Evolutionary conservation across 2,797 vertebrate species (phyloP).

Genomic region (Sphaeramia orbicularis): DNA sequence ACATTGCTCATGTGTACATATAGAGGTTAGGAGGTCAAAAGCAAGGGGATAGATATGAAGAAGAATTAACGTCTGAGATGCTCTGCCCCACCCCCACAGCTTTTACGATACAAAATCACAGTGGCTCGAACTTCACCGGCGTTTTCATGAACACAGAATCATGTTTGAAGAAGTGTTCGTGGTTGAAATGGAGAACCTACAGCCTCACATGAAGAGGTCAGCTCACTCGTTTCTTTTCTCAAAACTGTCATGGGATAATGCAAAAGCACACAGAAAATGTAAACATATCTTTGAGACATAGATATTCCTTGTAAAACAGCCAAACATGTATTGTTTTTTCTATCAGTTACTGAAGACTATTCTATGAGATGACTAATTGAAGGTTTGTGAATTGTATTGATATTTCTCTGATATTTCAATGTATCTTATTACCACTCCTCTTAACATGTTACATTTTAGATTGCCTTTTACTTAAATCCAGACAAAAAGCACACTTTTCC

Average conservation of each 20-base stretch:
- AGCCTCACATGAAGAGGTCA: constrained; percentile 60
- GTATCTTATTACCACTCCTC: constrained; percentile 87
- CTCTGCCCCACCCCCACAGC: constrained; percentile 48
- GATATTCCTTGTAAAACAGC: constrained; percentile 85
- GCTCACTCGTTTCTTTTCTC: constrained; percentile 54
- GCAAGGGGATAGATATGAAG: constrained; percentile 59
- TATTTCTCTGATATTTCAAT: constrained; percentile 88
- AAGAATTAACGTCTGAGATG: constrained; percentile 63
- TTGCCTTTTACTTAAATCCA: constrained; percentile 76
- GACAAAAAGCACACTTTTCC: constrained; percentile 76
- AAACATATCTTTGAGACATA: constrained; percentile 77
- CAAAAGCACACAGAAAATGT: constrained; percentile 78
- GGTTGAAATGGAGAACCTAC: constrained; percentile 45
- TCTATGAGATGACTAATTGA: constrained; percentile 84
- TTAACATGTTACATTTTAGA: constrained; percentile 79
- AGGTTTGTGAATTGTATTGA: constrained; percentile 89
- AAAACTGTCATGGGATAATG: constrained; percentile 71
- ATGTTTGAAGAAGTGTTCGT: constrained; percentile 62
- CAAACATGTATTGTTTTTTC: constrained; percentile 85
- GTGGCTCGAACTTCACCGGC: constrained; percentile 66
- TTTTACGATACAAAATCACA: constrained; percentile 62
- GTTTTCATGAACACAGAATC: constrained; percentile 61
- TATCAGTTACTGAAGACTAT: constrained; percentile 85
- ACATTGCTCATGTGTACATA: constrained; percentile 86
- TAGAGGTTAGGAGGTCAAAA: constrained; percentile 75